phyloP scores from a whole-genome alignment of 2,888 invertebrate genomes.

The Phyllotreta cruciferae region DNA sequence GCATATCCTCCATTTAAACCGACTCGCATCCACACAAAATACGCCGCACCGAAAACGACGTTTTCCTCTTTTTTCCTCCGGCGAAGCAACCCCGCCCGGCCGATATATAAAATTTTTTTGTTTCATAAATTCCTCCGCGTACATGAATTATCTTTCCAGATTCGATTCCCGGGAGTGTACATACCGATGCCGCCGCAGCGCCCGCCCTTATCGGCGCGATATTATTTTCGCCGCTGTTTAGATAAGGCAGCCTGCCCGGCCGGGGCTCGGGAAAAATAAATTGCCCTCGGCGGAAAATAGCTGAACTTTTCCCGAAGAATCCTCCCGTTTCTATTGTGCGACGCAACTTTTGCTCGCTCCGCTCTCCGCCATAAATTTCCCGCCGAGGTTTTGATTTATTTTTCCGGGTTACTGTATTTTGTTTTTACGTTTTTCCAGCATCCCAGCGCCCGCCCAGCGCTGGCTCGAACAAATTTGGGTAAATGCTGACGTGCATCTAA shows the following conservation, averaged over 20 bases:
- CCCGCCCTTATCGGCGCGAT: slow-evolving; percentile 60
- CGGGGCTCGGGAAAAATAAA: slow-evolving; percentile 62
- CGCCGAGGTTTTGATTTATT: slow-evolving; percentile 33
- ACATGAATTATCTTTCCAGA: slow-evolving; percentile 33
- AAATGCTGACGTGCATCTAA: no score
- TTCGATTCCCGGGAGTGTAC: slow-evolving; percentile 49
- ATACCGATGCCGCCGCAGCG: slow-evolving; percentile 54
- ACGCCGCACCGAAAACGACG: neutral
- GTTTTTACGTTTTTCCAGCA: slow-evolving; percentile 31
- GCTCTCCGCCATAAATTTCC: slow-evolving; percentile 33
- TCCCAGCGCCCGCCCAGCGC: no score
- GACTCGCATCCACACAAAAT: slow-evolving; percentile 18
- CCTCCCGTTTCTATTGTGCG: slow-evolving; percentile 56
- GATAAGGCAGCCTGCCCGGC: slow-evolving; percentile 56
- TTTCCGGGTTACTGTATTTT: slow-evolving; percentile 29
- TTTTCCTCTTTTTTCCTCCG: neutral
- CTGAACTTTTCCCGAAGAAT: slow-evolving; percentile 60
- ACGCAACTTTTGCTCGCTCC: slow-evolving; percentile 32
- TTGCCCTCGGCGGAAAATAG: slow-evolving; percentile 62
- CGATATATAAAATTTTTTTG: slow-evolving; percentile 11
- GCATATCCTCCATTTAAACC: slow-evolving; percentile 1
- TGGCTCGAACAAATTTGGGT: no score
- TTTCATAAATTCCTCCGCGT: slow-evolving; percentile 31
- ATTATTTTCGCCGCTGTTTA: slow-evolving; percentile 63
- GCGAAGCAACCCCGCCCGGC: no score